Percentiles rank a stretch among this genome's conserved stretches.
Evolutionary conservation across 2,888 invertebrate species (phyloP).

Genomic region (Perizoma flavofasciatum): DNA sequence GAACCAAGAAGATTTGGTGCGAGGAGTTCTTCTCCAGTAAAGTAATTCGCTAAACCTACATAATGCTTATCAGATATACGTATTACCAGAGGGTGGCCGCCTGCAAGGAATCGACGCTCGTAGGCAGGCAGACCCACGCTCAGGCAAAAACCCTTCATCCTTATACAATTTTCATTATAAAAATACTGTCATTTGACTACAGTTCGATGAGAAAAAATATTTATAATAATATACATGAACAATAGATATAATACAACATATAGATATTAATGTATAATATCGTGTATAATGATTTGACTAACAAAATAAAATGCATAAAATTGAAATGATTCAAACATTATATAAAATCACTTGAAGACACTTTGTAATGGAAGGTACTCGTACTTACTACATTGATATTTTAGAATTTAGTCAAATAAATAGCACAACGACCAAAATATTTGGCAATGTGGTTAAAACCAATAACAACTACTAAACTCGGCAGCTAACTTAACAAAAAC

Average conservation of each 20-base stretch:
- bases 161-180: constrained; percentile 82
- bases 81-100: constrained; percentile 61
- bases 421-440: constrained; percentile 82
- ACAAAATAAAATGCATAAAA: constrained; percentile 82
- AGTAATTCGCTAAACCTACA: constrained; percentile 84
- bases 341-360: constrained; percentile 76
- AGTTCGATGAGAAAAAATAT: constrained; percentile 80
- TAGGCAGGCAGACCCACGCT: constrained; percentile 43
- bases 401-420: constrained; percentile 72
- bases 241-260: constrained; percentile 75
- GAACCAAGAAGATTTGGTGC: constrained; percentile 83
- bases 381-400: constrained; percentile 68
- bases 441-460: constrained; percentile 80
- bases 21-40: constrained; percentile 77
- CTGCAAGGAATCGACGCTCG: constrained; percentile 31
- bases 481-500: constrained; percentile 76
- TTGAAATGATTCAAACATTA: constrained; percentile 80
- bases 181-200: constrained; percentile 85
- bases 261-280: constrained; percentile 73
- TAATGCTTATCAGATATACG: constrained; percentile 83
- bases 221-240: constrained; percentile 75
- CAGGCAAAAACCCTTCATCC: constrained; percentile 75
- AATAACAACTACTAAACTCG: constrained; percentile 75
- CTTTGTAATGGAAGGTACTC: constrained; percentile 75
- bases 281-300: constrained; percentile 81